Conservation (phyloP, 1,140 invertebrate genomes). For the Orchesella cincta region DNA sequence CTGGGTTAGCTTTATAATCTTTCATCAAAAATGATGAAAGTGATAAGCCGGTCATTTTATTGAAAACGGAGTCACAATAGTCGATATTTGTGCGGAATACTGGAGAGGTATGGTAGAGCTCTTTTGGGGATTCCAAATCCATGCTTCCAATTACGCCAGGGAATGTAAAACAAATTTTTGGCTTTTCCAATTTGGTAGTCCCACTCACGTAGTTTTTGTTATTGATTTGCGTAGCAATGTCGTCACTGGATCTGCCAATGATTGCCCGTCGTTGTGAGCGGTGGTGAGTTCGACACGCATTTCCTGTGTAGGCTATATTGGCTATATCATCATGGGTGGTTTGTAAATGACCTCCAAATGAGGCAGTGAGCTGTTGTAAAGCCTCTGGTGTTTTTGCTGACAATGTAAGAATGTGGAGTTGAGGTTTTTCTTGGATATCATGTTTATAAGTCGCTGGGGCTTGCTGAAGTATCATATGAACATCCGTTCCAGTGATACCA, state of each 20-base stretch:
- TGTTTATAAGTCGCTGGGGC: neutral
- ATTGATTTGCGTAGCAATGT: no score
- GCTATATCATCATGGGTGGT: neutral
- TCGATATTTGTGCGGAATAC: neutral
- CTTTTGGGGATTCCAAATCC: neutral
- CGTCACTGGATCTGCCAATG: neutral
- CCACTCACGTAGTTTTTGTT: neutral
- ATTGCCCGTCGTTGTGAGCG: neutral
- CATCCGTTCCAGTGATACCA: slow-evolving; percentile 25
- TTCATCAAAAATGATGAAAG: neutral
- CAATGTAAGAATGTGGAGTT: neutral
- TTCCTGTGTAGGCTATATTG: neutral
- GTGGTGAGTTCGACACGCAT: neutral
- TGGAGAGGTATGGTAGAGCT: neutral
- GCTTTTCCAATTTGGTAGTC: neutral
- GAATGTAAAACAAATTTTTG: slow-evolving; percentile 17
- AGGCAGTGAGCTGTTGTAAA: neutral
- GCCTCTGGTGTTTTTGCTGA: neutral
- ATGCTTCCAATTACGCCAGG: neutral
- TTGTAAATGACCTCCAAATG: neutral
- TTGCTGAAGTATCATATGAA: neutral
- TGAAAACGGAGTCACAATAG: neutral
- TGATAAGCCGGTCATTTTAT: neutral
- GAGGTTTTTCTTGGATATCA: neutral
- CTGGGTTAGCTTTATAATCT: no score